Percentiles rank a stretch among this genome's conserved stretches.
Evolutionary conservation across 2,797 vertebrate species (phyloP).

Genomic region (Psittacula echo): DNA sequence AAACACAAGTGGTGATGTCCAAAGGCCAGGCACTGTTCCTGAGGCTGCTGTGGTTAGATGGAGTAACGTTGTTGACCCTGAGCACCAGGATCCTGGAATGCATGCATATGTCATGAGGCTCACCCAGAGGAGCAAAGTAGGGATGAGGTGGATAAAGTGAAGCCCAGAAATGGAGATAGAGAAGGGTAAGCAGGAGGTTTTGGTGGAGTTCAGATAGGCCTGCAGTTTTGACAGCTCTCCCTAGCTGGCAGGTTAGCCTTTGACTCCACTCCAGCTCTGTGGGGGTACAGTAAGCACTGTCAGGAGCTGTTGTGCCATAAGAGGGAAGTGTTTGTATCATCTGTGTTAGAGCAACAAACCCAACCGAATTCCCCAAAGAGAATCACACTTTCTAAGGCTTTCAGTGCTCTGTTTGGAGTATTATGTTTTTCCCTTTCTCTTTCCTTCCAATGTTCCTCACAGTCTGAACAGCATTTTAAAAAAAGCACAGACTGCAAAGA

Average conservation of each 20-base stretch:
- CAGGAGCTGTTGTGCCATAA: background rate
- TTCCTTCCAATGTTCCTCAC: background rate
- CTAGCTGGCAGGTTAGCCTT: background rate
- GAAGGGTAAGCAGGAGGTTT: background rate
- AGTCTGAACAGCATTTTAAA: background rate
- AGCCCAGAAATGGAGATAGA: background rate
- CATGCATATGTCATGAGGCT: rapidly evolving
- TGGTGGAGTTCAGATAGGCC: background rate
- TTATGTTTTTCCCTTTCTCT: background rate
- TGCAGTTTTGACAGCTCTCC: background rate
- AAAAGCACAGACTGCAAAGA: background rate
- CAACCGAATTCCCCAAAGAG: background rate
- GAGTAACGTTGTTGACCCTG: background rate
- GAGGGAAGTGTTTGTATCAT: background rate
- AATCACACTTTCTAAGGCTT: background rate
- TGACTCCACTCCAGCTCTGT: background rate
- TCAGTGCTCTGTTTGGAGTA: background rate
- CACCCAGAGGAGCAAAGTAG: background rate
- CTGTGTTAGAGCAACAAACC: background rate
- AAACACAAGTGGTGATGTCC: background rate
- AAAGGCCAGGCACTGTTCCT: background rate
- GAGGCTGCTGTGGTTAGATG: background rate
- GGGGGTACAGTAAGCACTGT: background rate
- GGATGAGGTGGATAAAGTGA: background rate
- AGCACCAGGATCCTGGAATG: background rate